Evolutionary conservation across 1,140 invertebrate species (phyloP), one percentile per base, ranked within the genome.

Genomic region (Cotesia vestalis): DNA sequence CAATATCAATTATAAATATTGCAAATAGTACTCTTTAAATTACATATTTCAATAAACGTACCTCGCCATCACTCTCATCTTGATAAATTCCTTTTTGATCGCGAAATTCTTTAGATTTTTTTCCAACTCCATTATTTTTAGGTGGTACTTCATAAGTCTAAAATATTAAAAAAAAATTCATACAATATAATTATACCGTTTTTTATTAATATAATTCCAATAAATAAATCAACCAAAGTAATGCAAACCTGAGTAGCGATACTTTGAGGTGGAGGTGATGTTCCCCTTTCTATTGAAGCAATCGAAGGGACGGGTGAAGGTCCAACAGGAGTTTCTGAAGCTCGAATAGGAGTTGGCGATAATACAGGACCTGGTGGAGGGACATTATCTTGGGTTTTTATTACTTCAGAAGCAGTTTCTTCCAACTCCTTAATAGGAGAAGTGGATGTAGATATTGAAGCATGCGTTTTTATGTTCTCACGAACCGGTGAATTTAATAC

Each of bases 241-340:
- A 46, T 60, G 75, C 79, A 86, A 90, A 95, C 94, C 90, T 95
- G 94, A 35, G 94, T 95, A 35, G 94, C 94, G 77, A 94, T 94
- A 81, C 89, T 94, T 85, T 95, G 94, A 5, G 94, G 94, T 51
- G 94, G 93, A 64, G 94, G 94, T 17, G 94, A 95, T 20, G 94
- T 95, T 71, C 93, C 94, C 4, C 71, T 69, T 34, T 75, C 74
- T 11, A 67, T 72, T 63, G 64, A 40, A 6, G 60, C 51, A 4
- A 6, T 38, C 17, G 70, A 46, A 4, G 59, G 12, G 27, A 53
- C 27, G 3, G 59, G 20, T 40, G 51, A 62, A 9, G 46, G 57
- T 64, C 8, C 17, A 11, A 27, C 8, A 11, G 66, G n/a, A 14
- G 20, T 35, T 69, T 36, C 14, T 34, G 52, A 51, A 12, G 46